Conservation (phyloP, 2,797 vertebrate genomes). For the Astyanax mexicanus region DNA sequence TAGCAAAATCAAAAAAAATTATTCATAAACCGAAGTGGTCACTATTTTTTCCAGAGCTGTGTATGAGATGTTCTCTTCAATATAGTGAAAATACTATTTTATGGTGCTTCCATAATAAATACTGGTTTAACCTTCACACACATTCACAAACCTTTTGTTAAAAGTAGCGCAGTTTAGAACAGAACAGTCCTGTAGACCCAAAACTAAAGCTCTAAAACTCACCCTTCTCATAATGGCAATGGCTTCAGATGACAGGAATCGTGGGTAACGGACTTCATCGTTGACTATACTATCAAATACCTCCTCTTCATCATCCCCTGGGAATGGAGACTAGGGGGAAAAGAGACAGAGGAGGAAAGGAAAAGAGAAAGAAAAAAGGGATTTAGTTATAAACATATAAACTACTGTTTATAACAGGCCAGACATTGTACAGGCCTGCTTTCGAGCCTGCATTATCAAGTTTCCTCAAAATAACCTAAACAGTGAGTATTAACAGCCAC, state of each 20-base stretch:
- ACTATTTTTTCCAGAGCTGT: too few relatives aligned
- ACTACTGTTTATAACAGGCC: neutral
- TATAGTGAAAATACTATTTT: too few relatives aligned
- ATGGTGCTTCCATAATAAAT: too few relatives aligned
- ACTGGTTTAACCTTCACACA: neutral
- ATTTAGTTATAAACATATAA: neutral
- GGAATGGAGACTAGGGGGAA: slow-evolving; percentile 84
- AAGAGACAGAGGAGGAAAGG: neutral
- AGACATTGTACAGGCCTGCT: neutral
- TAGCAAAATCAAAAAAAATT: too few relatives aligned
- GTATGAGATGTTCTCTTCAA: too few relatives aligned
- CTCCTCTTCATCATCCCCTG: slow-evolving; percentile 91
- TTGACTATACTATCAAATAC: slow-evolving; percentile 96
- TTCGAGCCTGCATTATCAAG: too few relatives aligned
- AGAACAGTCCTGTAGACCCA: too few relatives aligned
- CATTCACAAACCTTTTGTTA: neutral
- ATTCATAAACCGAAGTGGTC: too few relatives aligned
- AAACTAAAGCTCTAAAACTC: slow-evolving; percentile 52
- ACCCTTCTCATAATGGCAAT: slow-evolving; percentile 91
- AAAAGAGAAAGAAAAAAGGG: neutral
- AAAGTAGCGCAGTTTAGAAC: too few relatives aligned
- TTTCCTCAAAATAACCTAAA: too few relatives aligned
- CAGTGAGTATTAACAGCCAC: neutral
- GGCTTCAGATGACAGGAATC: slow-evolving; percentile 88
- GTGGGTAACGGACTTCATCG: slow-evolving; percentile 91